Base-by-base conservation (phyloP, 2,797 vertebrate genomes). In the Etheostoma nigrum region DNA sequence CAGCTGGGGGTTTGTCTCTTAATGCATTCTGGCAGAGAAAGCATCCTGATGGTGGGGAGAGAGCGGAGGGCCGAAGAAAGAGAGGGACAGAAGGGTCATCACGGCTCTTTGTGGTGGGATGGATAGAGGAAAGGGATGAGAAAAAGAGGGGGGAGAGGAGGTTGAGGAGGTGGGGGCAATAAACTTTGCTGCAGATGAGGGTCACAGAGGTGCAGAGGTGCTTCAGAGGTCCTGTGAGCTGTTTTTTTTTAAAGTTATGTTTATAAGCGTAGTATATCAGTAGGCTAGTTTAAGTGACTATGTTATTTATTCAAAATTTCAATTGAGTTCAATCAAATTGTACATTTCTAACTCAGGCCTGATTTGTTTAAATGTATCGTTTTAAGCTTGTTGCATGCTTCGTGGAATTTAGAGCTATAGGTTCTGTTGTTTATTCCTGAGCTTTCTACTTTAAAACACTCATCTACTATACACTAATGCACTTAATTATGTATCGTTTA, bases 41-140 rank as follows among this genome's bases (percentile, higher is more conserved):
- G 92, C 88, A 92, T 93, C 92, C 92, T 91, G 86, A 86, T 87
- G 90, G 89, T 85, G 90, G 92, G 90, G 87, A 91, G 89, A 89
- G 88, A 83, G 84, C 21, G 30, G 60, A 65, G 87, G 73, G 72
- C 79, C 51, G 52, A 83, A 90, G 87, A 92, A 92, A 88, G 74
- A 88, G 85, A 81, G 80, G 86, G 89, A 91, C 89, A 89, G 88
- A 92, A 83, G 92, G 93, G 93, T 92, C 93, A 94, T 92, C 91
- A 78, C 36, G 60, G 87, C 83, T 89, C 85, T 91, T 93, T 92
- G 92, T 93, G 91, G 72, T 72, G 45, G 84, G 76, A 86, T 85
- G 88, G 84, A 85, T 63, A 59, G 86, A 81, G 76, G 85, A 86
- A 84, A 82, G 78, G 83, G 86, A 84, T 40, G 79, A 65, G 69